phyloP scores from a whole-genome alignment of 2,797 vertebrate species.

The Buceros bicornis region DNA sequence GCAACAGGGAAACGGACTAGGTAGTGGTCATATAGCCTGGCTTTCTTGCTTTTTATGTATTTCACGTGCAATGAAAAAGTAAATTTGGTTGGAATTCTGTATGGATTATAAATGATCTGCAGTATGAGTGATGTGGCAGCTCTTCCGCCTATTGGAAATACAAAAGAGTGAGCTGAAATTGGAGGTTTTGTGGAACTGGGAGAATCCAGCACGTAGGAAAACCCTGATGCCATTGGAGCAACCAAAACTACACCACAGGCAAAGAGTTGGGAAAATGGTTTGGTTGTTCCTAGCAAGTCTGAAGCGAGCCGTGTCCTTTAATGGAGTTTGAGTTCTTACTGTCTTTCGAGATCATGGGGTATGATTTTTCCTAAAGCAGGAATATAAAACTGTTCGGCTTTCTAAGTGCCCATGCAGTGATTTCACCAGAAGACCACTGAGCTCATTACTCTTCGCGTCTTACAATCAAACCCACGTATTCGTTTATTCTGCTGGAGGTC shows the following conservation, averaged over 20 bases:
- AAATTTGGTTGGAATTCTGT: background rate
- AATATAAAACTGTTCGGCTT: background rate
- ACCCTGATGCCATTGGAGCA: background rate
- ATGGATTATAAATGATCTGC: background rate
- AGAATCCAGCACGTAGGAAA: background rate
- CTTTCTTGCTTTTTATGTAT: background rate
- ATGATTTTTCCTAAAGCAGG: background rate
- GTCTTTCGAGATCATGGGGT: background rate
- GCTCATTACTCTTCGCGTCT: background rate
- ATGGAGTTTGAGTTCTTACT: background rate
- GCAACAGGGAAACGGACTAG: background rate
- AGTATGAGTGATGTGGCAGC: background rate
- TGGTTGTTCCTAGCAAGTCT: background rate
- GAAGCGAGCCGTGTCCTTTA: background rate
- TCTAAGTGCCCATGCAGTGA: background rate
- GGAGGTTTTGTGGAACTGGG: background rate
- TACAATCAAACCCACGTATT: background rate
- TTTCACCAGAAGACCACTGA: background rate
- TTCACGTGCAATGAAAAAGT: background rate
- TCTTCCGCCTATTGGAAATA: background rate
- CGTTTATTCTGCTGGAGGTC: background rate
- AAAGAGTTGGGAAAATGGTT: fast-evolving
- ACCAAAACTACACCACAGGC: background rate
- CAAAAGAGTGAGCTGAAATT: background rate
- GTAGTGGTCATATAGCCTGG: background rate